Evolutionary conservation across 2,888 invertebrate species (phyloP), one percentile per base, ranked within the genome.

Genomic region (Prosopocoilus inquinatus): DNA sequence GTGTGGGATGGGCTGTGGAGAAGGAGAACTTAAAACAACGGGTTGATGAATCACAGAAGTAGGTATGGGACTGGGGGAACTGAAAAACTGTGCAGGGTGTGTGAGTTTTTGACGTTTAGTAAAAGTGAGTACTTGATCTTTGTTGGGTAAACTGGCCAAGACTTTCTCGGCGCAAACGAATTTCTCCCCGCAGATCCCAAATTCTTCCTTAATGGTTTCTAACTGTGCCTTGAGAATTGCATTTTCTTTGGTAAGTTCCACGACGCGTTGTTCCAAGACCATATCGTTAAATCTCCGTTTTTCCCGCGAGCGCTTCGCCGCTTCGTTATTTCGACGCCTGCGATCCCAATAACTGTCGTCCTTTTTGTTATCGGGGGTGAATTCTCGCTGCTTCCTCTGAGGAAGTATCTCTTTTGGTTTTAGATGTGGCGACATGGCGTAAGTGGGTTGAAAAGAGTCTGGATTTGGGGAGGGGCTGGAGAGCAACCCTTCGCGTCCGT

Each of bases 261-360:
- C 88, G 32, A 98, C 95, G 45, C 95, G 85, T 67, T 94, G 92
- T 72, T 97, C 97, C 58, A 98, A 81, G 1, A 95, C 94, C 93
- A 96, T 93, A 78, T 97, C 96, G 74, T 97, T 96, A 80, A 94
- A 90, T 45, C 96, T 88, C 39, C 96, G 85, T 77, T 97, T 97
- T 76, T 97, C 96, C n/a, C 96, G 85, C 4, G 96, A 96, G 43
- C 96, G 82, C 75, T 97, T 95, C 54, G 97, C 97, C 0, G 97
- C 97, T 77, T 96, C 96, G 78, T 98, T 98, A 79, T 98, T 97
- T 57, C 96, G 85, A 60, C 96, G 84, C 54, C 98, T 84, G 54
- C 96, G 86, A 77, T 96, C 96, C 98, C 98, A 97, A 78, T 97
- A 97, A 71, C 91, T 93, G 69, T 96, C 94, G 72, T 97, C 96